phyloP scores from a whole-genome alignment of 2,797 vertebrate species.

The Eospalax fontanierii region DNA sequence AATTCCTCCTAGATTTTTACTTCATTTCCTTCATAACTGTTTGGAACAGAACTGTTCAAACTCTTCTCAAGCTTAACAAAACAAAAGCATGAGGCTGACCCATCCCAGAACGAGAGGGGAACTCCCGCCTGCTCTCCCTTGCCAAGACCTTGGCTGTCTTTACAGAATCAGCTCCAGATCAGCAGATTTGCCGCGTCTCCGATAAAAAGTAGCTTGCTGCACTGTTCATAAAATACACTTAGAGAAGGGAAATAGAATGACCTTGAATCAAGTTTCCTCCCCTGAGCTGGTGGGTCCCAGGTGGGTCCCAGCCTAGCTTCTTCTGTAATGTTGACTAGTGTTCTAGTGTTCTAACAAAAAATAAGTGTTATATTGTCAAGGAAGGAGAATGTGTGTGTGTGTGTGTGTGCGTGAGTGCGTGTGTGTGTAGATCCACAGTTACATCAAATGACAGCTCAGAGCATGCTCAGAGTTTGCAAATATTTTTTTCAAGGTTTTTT shows the following conservation, averaged over 20 bases:
- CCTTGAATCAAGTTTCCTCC: slow-evolving; percentile 20
- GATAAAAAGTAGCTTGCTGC: not conserved
- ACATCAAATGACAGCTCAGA: not conserved
- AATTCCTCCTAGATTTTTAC: not conserved
- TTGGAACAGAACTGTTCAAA: not conserved
- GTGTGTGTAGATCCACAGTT: not conserved
- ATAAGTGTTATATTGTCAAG: not conserved
- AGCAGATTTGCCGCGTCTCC: not conserved
- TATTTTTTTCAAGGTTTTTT: not conserved
- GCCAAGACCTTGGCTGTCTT: not conserved
- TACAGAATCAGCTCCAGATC: not conserved
- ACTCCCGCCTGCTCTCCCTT: not conserved
- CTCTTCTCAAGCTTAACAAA: not conserved
- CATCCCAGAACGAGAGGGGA: not conserved
- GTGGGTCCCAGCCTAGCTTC: not conserved
- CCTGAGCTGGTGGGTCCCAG: not conserved
- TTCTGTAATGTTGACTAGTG: not conserved
- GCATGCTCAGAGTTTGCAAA: not conserved
- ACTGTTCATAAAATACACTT: not conserved
- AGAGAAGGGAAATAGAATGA: not conserved
- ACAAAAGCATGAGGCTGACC: not conserved
- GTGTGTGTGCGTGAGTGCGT: not conserved
- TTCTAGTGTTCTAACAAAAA: not conserved
- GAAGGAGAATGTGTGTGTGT: not conserved
- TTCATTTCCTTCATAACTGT: not conserved